Conservation (phyloP, 2,888 invertebrate species). For the Agrochola lychnidis region DNA sequence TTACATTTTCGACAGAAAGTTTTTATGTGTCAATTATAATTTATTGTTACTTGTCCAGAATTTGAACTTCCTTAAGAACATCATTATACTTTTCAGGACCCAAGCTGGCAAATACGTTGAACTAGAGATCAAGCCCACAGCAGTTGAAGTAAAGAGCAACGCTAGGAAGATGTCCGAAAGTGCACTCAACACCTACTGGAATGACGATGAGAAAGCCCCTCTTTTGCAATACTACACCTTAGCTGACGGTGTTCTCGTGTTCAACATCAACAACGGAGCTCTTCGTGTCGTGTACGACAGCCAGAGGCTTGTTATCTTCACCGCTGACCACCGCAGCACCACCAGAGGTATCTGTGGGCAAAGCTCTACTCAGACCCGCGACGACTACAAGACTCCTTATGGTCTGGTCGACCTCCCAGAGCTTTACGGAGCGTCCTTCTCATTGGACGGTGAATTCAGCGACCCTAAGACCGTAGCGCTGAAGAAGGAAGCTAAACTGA, state of each 20-base stretch:
- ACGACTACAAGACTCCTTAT: constrained; percentile 91
- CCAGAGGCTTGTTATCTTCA: constrained; percentile 84
- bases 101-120: constrained; percentile 79
- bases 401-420: constrained; percentile 89
- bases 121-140: constrained; percentile 79
- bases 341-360: constrained; percentile 93
- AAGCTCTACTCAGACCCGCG: constrained; percentile 89
- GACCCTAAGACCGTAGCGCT: constrained; percentile 83
- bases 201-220: constrained; percentile 80
- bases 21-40: neutral
- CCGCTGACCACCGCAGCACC: constrained; percentile 86
- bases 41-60: neutral
- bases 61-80: neutral
- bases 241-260: constrained; percentile 74
- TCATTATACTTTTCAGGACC: constrained; percentile 69
- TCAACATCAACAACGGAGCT: constrained; percentile 72
- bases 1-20: neutral
- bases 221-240: constrained; percentile 84
- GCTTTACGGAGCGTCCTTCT: constrained; percentile 91
- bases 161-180: constrained; percentile 80
- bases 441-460: constrained; percentile 86
- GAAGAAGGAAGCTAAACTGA: constrained; percentile 81
- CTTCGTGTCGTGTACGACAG: constrained; percentile 91
- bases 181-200: constrained; percentile 81
- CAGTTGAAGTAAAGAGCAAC: constrained; percentile 83